Evolutionary conservation across 2,888 invertebrate species (phyloP).

Genomic region (Plemyria rubiginata): DNA sequence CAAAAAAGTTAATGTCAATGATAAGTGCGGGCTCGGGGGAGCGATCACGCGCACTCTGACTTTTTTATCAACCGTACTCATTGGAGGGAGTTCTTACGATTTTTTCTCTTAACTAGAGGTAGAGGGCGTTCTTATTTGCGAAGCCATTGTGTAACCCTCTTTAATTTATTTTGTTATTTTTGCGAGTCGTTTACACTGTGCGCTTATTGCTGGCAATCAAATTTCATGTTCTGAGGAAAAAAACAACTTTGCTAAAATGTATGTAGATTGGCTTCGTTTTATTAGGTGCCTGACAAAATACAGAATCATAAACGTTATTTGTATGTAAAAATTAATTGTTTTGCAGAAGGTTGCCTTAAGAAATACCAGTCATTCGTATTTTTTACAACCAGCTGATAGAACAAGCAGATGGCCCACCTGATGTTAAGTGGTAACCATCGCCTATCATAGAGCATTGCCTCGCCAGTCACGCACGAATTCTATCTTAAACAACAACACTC

Average conservation of each 20-base stretch:
- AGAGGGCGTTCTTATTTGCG: conserved; percentile 56
- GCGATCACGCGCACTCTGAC: conserved; percentile 62
- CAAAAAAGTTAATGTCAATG: conserved; percentile 84
- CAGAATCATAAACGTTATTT: background rate
- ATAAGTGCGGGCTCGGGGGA: conserved; percentile 78
- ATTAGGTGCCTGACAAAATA: conserved; percentile 20
- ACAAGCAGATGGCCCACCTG: no score
- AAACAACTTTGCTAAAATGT: conserved; percentile 39
- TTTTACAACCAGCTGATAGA: no score
- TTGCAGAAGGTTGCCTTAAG: no score
- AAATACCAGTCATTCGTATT: no score
- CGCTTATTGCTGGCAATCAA: conserved; percentile 51
- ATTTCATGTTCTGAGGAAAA: conserved; percentile 50
- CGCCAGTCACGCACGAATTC: no score
- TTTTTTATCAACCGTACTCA: conserved; percentile 49
- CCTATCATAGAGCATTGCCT: no score
- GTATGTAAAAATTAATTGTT: no score
- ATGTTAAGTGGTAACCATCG: no score
- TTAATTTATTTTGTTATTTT: conserved; percentile 67
- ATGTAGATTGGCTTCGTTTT: conserved; percentile 30
- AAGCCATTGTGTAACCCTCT: conserved; percentile 61
- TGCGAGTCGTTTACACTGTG: conserved; percentile 52
- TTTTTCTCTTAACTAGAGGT: conserved; percentile 53
- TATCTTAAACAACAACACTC: no score
- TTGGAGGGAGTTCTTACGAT: conserved; percentile 27